These are phyloP conservation scores for Danio kyathit DNA, from an alignment of 2,797 vertebrate genomes.

Conservation along the genomic window DNA sequence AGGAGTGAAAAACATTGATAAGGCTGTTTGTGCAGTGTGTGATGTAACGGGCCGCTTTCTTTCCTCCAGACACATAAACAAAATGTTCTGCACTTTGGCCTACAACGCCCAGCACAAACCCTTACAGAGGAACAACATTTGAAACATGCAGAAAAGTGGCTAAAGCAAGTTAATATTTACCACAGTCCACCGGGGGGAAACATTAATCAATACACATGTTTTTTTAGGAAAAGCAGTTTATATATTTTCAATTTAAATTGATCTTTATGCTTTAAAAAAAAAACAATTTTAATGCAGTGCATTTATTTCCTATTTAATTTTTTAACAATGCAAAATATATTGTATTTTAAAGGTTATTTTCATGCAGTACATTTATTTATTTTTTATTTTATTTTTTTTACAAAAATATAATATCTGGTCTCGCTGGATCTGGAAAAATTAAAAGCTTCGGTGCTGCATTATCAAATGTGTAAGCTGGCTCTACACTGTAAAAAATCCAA, in stretches of 20 bases:
- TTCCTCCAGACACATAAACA: conserved; percentile 46
- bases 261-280: neutral
- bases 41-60: conserved; percentile 52
- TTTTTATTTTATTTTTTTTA: too few relatives aligned
- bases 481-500: too few relatives aligned
- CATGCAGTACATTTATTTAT: too few relatives aligned
- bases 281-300: neutral
- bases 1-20: conserved; percentile 60
- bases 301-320: too few relatives aligned
- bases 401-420: too few relatives aligned
- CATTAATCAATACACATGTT: neutral
- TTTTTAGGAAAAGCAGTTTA: neutral
- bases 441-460: too few relatives aligned
- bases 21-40: conserved; percentile 60
- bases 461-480: too few relatives aligned
- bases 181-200: neutral
- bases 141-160: conserved; percentile 11
- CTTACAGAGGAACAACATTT: conserved; percentile 10
- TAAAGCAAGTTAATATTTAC: conserved; percentile 56
- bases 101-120: conserved; percentile 17
- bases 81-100: conserved; percentile 56
- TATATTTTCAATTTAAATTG: neutral
- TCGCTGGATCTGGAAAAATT: too few relatives aligned
- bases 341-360: too few relatives aligned
- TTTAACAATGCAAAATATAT: too few relatives aligned